A percentile compares a stretch with the other conserved stretches of the same genome.
phyloP scores from a whole-genome alignment of 2,888 invertebrate species.

The Clistopyga incitator region DNA sequence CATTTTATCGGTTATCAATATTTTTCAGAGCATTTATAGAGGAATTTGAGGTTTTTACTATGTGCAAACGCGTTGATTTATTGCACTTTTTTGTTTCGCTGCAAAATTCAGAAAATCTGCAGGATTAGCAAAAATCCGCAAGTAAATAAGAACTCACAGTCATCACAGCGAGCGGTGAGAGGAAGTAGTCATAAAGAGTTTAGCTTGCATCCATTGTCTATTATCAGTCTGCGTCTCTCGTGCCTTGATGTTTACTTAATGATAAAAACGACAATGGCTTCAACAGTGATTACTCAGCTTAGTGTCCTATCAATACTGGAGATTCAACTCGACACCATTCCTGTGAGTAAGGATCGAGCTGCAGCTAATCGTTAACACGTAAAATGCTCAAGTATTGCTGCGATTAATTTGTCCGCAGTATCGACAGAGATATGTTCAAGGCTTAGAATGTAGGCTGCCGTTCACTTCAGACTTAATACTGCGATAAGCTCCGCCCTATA shows the following conservation, averaged over 20 bases:
- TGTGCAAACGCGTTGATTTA: too few relatives aligned
- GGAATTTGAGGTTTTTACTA: too few relatives aligned
- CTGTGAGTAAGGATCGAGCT: neutral
- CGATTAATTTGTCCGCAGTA: neutral
- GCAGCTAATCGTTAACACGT: neutral
- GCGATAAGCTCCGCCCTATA: constrained; percentile 2
- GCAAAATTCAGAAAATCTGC: too few relatives aligned
- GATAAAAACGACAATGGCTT: neutral
- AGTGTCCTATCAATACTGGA: neutral
- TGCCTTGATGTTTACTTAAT: neutral
- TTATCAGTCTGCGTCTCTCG: neutral
- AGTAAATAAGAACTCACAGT: neutral
- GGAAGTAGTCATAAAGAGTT: neutral
- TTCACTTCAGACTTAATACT: constrained; percentile 9
- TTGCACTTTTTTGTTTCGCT: too few relatives aligned
- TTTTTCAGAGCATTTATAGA: too few relatives aligned
- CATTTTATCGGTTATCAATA: too few relatives aligned
- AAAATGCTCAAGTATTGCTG: neutral
- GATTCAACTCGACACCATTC: constrained; percentile 1
- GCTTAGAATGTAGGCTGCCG: constrained; percentile 1
- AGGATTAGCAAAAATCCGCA: neutral
- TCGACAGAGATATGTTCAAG: neutral
- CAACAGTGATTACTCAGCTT: neutral
- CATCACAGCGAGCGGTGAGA: too few relatives aligned
- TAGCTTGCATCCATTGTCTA: neutral